Conservation (phyloP, 2,888 invertebrate species). For the Petrophora chlorosata region DNA sequence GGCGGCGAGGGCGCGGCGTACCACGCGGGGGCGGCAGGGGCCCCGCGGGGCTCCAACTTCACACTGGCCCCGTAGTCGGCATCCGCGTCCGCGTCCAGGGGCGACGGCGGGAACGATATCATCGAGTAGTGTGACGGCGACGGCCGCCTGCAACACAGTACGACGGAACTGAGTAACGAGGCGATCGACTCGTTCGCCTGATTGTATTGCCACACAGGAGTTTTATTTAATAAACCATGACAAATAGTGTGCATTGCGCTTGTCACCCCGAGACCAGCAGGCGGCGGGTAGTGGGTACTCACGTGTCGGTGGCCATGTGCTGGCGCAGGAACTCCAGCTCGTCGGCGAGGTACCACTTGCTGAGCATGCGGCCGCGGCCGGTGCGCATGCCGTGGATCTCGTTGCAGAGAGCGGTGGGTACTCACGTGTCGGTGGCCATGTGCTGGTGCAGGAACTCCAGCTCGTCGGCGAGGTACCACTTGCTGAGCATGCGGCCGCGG, state of each 20-base stretch:
- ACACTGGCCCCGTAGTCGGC: conserved; percentile 43
- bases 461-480: conserved; percentile 78
- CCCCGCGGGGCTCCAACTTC: too few relatives aligned
- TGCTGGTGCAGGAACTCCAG: conserved; percentile 73
- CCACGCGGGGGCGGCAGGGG: conserved; percentile 39
- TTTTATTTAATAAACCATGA: too few relatives aligned
- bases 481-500: conserved; percentile 69
- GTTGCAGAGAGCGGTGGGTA: conserved; percentile 56
- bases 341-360: conserved; percentile 76
- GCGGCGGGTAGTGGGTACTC: conserved; percentile 43
- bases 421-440: conserved; percentile 78
- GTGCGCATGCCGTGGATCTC: conserved; percentile 76
- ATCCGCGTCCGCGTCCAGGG: conserved; percentile 34
- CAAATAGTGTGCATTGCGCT: too few relatives aligned
- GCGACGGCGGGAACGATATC: conserved; percentile 24
- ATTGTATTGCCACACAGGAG: too few relatives aligned
- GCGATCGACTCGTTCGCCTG: too few relatives aligned
- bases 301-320: conserved; percentile 79
- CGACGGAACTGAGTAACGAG: not conserved
- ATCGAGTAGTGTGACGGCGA: conserved; percentile 33
- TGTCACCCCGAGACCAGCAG: too few relatives aligned
- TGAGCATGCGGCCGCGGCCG: conserved; percentile 71
- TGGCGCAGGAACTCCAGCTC: conserved; percentile 73
- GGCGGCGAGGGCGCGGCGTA: conserved; percentile 42
- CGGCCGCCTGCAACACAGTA: conserved; percentile 39